phyloP scores from a whole-genome alignment of 2,113 vertebrate genomes.

The Hyperopisus bebe region DNA sequence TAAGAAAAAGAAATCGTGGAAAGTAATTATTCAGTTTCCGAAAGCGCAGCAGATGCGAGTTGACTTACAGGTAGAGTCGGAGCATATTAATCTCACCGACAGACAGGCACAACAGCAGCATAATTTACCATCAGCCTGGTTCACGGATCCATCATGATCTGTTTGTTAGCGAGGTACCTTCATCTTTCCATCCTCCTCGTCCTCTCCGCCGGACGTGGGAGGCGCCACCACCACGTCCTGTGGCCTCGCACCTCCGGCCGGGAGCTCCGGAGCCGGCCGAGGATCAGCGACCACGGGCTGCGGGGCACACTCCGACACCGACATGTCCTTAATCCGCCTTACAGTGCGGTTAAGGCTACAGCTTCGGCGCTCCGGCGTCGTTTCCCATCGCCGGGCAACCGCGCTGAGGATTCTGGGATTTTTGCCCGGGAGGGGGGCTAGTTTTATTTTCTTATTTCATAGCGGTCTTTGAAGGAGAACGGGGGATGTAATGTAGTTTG shows the following conservation, averaged over 20 bases:
- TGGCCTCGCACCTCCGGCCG: background rate
- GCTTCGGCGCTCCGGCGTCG: background rate
- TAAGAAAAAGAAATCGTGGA: background rate
- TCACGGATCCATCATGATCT: background rate
- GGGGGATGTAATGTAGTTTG: background rate
- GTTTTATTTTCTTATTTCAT: background rate
- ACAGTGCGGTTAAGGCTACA: background rate
- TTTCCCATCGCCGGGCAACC: slow-evolving; percentile 39
- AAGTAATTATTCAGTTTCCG: background rate
- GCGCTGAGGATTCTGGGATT: background rate
- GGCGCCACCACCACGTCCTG: background rate
- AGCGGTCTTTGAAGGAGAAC: background rate
- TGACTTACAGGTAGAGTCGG: background rate
- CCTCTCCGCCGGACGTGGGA: background rate
- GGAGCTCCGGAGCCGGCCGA: background rate
- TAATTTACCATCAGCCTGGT: background rate
- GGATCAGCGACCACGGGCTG: background rate
- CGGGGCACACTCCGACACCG: background rate
- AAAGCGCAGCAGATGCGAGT: background rate
- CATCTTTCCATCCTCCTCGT: slow-evolving; percentile 21
- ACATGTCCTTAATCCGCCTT: background rate
- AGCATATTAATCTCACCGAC: background rate
- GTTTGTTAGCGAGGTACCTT: slow-evolving; percentile 38
- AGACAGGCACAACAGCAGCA: background rate
- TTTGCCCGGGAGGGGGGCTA: slow-evolving; percentile 37